Base-by-base conservation (phyloP, 2,113 vertebrate genomes). In the Boleophthalmus pectinirostris region DNA sequence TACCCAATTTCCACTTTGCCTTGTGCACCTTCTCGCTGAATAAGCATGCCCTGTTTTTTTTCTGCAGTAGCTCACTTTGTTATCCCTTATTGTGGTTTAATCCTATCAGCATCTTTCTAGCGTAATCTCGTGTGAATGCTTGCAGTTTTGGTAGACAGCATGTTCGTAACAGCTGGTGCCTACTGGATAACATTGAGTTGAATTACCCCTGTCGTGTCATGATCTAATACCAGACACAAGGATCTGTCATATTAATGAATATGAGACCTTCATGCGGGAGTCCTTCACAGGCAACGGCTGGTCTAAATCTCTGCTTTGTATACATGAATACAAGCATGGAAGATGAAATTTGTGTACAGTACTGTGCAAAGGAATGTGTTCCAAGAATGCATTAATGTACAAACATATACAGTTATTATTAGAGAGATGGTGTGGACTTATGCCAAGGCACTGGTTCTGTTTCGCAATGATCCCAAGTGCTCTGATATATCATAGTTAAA, bases 241-340 rank as follows among this genome's bases (percentile, higher is more conserved):
- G 74, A 84, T 92, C 86, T 57, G 65, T 87, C 82, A 79, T 57
- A 73, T 77, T 87, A 87, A 89, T 83, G 80, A 82, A 60, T 53
- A 71, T 49, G 80, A 87, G 73, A 88, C 87, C 82, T 89, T 91
- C 88, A 88, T 57, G 33, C 65, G 68, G 45, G 78, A 88, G 74
- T 82, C 85, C 79, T 88, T 84, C 79, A 85, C 72, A 73, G 74
- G 47, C 73, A 74, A 76, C 1, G 20, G 51, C 20, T n/a, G 71
- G 21, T 68, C 78, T 75, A 63, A 78, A 74, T 71, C 73, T 75
- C 72, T 68, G 54, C 53, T 72, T 79, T 64, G 72, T 77, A 56
- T 85, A 45, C 66, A 21, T 73, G 51, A 68, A 23, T 21, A 4
- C 63, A 25, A 25, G 64, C 18, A 21, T 29, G 29, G 29, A 46